Evolutionary conservation across 2,797 vertebrate species (phyloP).

Genomic region (Epinephelus malabaricus): DNA sequence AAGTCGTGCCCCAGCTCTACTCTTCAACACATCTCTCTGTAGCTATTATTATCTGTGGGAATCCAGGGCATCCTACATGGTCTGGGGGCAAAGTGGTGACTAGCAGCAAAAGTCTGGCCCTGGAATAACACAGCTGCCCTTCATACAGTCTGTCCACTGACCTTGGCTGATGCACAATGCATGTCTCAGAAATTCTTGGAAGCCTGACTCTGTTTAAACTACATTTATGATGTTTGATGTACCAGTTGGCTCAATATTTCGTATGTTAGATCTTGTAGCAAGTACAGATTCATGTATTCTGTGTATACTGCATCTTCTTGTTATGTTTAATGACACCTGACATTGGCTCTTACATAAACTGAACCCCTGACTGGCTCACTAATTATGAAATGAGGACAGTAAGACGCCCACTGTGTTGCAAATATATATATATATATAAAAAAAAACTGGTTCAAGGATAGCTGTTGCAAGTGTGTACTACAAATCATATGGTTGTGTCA

Average conservation of each 20-base stretch:
- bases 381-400: conserved; percentile 9
- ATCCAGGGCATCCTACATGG: conserved; percentile 78
- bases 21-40: conserved; percentile 64
- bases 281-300: background rate
- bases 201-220: conserved; percentile 1
- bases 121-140: conserved; percentile 81
- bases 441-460: background rate
- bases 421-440: background rate
- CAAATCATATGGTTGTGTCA: conserved; percentile 59
- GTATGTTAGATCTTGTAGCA: too few relatives aligned
- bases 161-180: conserved; percentile 33
- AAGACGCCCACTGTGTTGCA: background rate
- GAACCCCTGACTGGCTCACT: background rate
- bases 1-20: conserved; percentile 57
- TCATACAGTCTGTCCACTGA: conserved; percentile 48
- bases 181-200: conserved; percentile 24
- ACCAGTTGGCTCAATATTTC: background rate
- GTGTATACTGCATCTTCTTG: background rate
- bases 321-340: background rate
- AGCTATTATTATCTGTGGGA: conserved; percentile 84
- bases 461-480: conserved; percentile 16
- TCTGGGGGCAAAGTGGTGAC: conserved; percentile 71
- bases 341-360: conserved; percentile 4
- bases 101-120: conserved; percentile 65
- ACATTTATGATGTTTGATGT: background rate